phyloP scores from a whole-genome alignment of 2,113 vertebrate species.

The Uropsilus gracilis region DNA sequence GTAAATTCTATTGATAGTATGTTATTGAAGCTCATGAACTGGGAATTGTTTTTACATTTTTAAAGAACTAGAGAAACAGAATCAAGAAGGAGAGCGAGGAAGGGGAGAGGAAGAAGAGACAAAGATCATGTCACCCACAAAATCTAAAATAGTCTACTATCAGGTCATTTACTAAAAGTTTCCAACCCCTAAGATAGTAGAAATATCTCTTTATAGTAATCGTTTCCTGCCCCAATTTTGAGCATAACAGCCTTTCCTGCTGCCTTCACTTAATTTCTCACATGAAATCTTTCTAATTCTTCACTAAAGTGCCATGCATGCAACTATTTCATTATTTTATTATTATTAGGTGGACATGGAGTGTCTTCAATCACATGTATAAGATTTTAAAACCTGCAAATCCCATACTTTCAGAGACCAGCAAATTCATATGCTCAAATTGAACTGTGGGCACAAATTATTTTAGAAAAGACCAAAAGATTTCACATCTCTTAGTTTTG shows the following conservation, averaged over 20 bases:
- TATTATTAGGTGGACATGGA: not conserved
- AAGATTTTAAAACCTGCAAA: conserved; percentile 59
- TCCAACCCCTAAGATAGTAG: not conserved
- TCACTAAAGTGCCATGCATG: not conserved
- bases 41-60: not conserved
- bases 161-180: not conserved
- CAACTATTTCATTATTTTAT: not conserved
- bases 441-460: conserved; percentile 50
- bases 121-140: not conserved
- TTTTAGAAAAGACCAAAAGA: conserved; percentile 69
- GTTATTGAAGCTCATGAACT: not conserved
- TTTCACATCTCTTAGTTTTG: conserved; percentile 58
- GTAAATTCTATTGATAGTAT: not conserved
- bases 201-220: not conserved
- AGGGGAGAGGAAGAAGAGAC: not conserved
- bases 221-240: not conserved
- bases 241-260: not conserved
- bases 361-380: conserved; percentile 57
- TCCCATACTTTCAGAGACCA: conserved; percentile 41
- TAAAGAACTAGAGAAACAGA: not conserved
- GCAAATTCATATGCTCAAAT: not conserved
- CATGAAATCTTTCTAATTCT: not conserved
- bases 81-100: not conserved
- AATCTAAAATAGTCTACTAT: not conserved
- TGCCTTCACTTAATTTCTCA: not conserved